Conservation (phyloP, 2,113 vertebrate genomes). For the Oncorhynchus mykiss region DNA sequence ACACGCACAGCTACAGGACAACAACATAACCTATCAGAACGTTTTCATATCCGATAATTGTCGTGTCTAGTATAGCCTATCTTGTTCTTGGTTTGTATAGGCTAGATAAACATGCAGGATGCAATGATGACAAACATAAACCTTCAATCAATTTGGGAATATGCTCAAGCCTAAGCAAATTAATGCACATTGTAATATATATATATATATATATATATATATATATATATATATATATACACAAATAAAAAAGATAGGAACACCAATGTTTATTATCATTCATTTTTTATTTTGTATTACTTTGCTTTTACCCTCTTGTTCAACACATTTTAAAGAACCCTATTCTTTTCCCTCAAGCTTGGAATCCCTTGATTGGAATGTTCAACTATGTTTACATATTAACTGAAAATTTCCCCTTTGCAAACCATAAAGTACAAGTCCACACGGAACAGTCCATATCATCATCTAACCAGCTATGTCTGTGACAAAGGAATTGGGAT, state of each 20-base stretch:
- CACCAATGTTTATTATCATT: constrained; percentile 73
- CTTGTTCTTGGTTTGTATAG: too few relatives aligned
- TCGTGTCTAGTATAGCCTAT: too few relatives aligned
- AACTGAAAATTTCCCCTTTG: constrained; percentile 35
- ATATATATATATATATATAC: not conserved
- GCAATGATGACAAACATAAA: not conserved
- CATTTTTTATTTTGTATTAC: constrained; percentile 70
- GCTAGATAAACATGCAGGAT: too few relatives aligned
- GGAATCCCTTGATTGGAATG: constrained; percentile 57
- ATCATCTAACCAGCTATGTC: constrained; percentile 20
- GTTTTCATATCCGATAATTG: not conserved
- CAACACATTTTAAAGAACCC: constrained; percentile 52
- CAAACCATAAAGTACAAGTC: constrained; percentile 29
- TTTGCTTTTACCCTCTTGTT: constrained; percentile 63
- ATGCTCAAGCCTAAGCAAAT: not conserved
- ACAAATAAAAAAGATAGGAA: constrained; percentile 44
- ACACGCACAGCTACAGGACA: constrained; percentile 5
- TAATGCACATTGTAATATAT: not conserved
- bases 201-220: not conserved
- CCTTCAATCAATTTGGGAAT: not conserved
- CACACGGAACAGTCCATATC: constrained; percentile 16
- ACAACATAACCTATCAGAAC: not conserved
- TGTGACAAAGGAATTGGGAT: constrained; percentile 17
- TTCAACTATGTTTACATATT: constrained; percentile 48
- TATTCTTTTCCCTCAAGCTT: constrained; percentile 46